Conservation (phyloP, 1,140 invertebrate species). For the Zaprionus ornatus region DNA sequence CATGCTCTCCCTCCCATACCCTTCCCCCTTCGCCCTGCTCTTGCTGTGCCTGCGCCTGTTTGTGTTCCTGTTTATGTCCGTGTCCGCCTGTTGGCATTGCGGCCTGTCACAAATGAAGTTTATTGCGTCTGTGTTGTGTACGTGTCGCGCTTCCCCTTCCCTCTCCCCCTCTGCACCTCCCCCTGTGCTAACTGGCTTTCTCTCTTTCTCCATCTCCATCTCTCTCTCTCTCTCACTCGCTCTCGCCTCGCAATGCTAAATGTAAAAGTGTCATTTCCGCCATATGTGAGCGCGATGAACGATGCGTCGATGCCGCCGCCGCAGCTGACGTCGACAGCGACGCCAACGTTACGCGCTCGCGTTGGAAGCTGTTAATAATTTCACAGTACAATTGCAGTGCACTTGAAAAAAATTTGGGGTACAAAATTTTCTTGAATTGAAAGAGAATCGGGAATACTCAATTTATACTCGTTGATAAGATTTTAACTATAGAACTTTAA, state of each 20-base stretch:
- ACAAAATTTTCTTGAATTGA: no score
- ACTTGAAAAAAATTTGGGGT: constrained; percentile 6
- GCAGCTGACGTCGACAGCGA: constrained; percentile 21
- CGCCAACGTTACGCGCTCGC: constrained; percentile 19
- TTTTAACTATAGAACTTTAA: no score
- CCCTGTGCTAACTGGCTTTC: constrained; percentile 3
- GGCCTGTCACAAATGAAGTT: constrained; percentile 78
- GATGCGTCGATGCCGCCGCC: constrained; percentile 69
- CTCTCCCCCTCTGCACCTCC: background rate
- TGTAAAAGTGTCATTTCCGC: constrained; percentile 81
- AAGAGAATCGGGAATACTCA: no score
- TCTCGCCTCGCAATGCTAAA: constrained; percentile 50
- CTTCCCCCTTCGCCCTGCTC: background rate
- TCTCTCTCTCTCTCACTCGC: background rate
- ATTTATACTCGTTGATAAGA: no score
- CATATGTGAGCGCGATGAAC: constrained; percentile 79
- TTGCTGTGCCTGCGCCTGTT: constrained; percentile 16
- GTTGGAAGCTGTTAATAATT: constrained; percentile 71
- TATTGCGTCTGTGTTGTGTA: constrained; percentile 72
- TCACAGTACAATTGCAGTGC: constrained; percentile 64
- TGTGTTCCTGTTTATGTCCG: constrained; percentile 47
- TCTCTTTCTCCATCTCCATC: constrained; percentile 15
- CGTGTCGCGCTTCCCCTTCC: constrained; percentile 36
- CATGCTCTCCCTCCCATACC: background rate
- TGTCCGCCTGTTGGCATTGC: constrained; percentile 67